Evolutionary conservation across 2,113 vertebrate species (phyloP).

Genomic region (Rhinogobius similis): DNA sequence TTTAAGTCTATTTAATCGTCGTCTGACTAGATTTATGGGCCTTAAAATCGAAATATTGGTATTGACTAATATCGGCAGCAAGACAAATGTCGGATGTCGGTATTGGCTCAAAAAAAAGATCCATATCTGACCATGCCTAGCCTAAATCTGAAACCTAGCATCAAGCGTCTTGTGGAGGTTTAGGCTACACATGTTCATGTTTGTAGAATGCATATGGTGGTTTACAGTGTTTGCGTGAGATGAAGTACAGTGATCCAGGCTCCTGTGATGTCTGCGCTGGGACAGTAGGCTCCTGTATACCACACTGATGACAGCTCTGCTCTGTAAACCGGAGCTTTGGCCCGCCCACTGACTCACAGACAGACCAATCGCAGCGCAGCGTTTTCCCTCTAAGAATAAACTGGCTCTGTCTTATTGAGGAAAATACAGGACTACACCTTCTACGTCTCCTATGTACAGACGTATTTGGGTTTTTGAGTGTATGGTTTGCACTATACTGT

Average conservation of each 20-base stretch:
- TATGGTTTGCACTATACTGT: background rate
- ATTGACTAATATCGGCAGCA: too few species aligned
- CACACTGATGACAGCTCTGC: constrained; percentile 8
- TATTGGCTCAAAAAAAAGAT: too few species aligned
- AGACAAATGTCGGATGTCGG: background rate
- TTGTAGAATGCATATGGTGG: background rate
- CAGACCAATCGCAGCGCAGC: constrained; percentile 23
- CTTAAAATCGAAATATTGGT: too few species aligned
- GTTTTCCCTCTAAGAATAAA: constrained; percentile 43
- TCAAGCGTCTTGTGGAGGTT: background rate
- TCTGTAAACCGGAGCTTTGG: constrained; percentile 32
- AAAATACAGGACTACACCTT: constrained; percentile 22
- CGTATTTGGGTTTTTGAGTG: background rate
- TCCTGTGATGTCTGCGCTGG: background rate
- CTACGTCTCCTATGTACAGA: constrained; percentile 8
- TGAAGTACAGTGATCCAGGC: background rate
- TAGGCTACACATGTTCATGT: background rate
- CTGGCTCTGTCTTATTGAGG: constrained; percentile 28
- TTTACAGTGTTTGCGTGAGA: background rate
- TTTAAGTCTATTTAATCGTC: too few species aligned
- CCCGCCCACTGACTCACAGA: constrained; percentile 41
- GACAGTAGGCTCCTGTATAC: background rate
- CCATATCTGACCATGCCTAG: too few species aligned
- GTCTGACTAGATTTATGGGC: too few species aligned
- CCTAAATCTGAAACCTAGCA: background rate